A percentile compares a stretch with the other conserved stretches of the same genome.
These are phyloP conservation scores for Myanophis thanlyinensis DNA, from an alignment of 2,113 vertebrate genomes.

Conservation along the genomic window DNA sequence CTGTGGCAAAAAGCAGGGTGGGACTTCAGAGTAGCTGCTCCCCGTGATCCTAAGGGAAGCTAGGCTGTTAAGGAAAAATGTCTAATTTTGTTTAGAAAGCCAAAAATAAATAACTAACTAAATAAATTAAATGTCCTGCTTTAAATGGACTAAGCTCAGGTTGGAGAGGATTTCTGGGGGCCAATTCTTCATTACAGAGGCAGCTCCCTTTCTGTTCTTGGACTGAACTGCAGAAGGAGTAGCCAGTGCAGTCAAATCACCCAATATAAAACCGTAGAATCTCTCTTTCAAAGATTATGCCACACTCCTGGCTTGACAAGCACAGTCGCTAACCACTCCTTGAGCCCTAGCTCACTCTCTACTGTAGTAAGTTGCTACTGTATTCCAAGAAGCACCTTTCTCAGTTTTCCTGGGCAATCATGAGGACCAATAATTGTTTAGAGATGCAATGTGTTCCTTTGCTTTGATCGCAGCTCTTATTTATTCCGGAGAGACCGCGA, in stretches of 20 bases:
- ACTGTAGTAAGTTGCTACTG: not conserved
- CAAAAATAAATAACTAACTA: too few relatives aligned
- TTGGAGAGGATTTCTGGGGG: not conserved
- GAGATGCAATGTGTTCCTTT: not conserved
- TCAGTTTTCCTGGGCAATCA: not conserved
- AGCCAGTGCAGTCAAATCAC: not conserved
- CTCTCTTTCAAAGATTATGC: not conserved
- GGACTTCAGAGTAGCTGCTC: slow-evolving; percentile 7
- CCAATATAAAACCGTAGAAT: not conserved
- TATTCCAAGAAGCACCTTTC: not conserved
- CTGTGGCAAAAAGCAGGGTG: slow-evolving; percentile 5
- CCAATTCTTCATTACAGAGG: not conserved
- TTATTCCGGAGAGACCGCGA: not conserved
- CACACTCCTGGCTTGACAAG: not conserved
- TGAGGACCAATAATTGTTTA: not conserved
- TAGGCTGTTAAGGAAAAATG: slow-evolving; percentile 38
- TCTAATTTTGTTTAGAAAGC: slow-evolving; percentile 41
- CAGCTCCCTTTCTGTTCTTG: too few relatives aligned
- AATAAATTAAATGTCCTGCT: not conserved
- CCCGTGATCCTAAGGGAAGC: not conserved
- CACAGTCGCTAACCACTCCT: not conserved
- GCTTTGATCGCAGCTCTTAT: not conserved
- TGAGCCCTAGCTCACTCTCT: too few relatives aligned
- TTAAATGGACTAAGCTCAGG: not conserved
- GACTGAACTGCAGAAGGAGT: not conserved